Percentiles rank a stretch among this genome's conserved stretches.
Conservation (phyloP, 1,140 invertebrate genomes). For the Oncopodura yosiiana region DNA sequence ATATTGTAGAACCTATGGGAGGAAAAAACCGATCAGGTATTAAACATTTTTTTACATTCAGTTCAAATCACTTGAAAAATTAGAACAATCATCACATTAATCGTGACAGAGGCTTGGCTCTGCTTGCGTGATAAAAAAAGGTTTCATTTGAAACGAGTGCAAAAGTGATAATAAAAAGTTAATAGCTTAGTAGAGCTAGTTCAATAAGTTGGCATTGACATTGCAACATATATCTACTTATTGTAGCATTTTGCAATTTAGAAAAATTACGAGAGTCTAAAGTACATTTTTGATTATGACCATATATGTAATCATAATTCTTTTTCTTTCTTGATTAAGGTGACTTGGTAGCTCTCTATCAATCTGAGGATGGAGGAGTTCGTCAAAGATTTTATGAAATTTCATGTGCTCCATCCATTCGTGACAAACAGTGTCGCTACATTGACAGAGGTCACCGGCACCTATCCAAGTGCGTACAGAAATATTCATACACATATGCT, state of each 20-base stretch:
- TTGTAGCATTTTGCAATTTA: too few relatives aligned
- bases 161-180: too few relatives aligned
- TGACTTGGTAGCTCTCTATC: conserved; percentile 31
- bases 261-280: too few relatives aligned
- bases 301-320: too few relatives aligned
- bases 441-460: conserved; percentile 57
- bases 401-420: conserved; percentile 59
- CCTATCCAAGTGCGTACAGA: conserved; percentile 66
- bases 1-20: conserved; percentile 64
- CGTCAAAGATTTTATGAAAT: conserved; percentile 62
- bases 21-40: conserved; percentile 53
- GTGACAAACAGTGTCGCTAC: conserved; percentile 63
- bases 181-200: too few relatives aligned
- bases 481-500: conserved; percentile 74
- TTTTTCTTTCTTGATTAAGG: too few relatives aligned
- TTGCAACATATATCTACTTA: background rate
- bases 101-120: background rate
- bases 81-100: background rate
- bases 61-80: background rate
- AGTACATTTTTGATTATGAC: too few relatives aligned
- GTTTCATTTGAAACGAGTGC: too few relatives aligned
- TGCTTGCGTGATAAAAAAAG: too few relatives aligned
- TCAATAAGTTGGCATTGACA: too few relatives aligned
- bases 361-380: conserved; percentile 37
- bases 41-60: background rate